phyloP scores from a whole-genome alignment of 2,113 vertebrate species.

The Nymphicus hollandicus region DNA sequence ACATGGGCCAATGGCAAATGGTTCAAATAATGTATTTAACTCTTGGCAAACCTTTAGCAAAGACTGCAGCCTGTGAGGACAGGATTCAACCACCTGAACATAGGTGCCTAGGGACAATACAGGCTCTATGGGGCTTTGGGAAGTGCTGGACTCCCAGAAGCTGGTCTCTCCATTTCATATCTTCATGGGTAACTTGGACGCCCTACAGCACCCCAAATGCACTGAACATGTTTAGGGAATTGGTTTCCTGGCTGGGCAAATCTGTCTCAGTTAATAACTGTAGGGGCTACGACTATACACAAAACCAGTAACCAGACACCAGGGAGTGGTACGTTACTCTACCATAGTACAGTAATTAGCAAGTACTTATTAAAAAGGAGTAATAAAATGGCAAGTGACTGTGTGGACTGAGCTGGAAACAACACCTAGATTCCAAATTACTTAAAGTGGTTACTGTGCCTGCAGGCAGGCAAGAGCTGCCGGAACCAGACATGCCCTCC shows the following conservation, averaged over 20 bases:
- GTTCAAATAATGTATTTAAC: background rate
- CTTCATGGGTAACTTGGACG: background rate
- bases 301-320: background rate
- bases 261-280: background rate
- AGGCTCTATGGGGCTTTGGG: background rate
- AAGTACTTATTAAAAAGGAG: background rate
- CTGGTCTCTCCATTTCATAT: background rate
- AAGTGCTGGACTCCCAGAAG: background rate
- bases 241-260: background rate
- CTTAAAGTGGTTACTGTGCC: background rate
- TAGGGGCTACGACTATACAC: background rate
- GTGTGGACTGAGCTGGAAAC: background rate
- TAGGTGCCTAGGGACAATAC: background rate
- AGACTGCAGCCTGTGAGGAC: background rate
- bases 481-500: fast-evolving
- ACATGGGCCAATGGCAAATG: background rate
- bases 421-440: background rate
- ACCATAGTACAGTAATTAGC: background rate
- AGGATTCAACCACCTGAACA: background rate
- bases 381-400: background rate
- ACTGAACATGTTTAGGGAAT: background rate
- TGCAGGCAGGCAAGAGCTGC: background rate
- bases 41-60: background rate
- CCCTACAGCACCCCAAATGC: background rate
- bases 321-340: background rate